Conservation (phyloP, 1,140 invertebrate species). For the Drosophila lowei region DNA sequence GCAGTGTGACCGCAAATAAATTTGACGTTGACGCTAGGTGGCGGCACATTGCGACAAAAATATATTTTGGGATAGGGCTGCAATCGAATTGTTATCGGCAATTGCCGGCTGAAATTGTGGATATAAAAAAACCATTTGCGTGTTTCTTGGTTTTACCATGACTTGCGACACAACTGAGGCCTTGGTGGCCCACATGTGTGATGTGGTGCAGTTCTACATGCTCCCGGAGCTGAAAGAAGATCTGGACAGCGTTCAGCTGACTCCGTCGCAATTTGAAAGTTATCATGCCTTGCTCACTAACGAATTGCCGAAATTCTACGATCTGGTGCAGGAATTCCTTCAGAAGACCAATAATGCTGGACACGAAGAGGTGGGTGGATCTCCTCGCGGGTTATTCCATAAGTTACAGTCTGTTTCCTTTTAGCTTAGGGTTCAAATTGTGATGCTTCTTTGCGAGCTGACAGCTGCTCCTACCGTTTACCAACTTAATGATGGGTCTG, state of each 20-base stretch:
- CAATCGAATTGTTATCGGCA: no score
- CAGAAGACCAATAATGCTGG: constrained; percentile 10
- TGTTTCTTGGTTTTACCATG: constrained; percentile 22
- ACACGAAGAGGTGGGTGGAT: constrained; percentile 30
- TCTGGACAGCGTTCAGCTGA: constrained; percentile 47
- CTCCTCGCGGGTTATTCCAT: background rate
- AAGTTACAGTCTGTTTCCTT: background rate
- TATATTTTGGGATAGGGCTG: no score
- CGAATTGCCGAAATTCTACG: constrained; percentile 57
- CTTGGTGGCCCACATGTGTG: constrained; percentile 29
- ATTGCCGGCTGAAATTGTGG: no score
- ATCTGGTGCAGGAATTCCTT: constrained; percentile 53
- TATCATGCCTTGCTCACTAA: constrained; percentile 45
- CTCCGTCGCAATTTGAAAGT: constrained; percentile 35
- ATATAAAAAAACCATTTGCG: background rate
- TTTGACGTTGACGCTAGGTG: no score
- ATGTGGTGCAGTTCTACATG: constrained; percentile 62
- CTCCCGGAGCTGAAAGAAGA: constrained; percentile 50
- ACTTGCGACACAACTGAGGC: constrained; percentile 14
- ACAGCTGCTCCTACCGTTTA: constrained; percentile 47
- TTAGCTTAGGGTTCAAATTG: constrained; percentile 50
- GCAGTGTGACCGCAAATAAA: no score
- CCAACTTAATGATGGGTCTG: constrained; percentile 12
- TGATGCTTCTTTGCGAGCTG: constrained; percentile 58
- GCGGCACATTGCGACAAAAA: no score